These are phyloP conservation scores for Augochlorella aurata DNA, from an alignment of 2,888 invertebrate genomes.

Conservation along the genomic window DNA sequence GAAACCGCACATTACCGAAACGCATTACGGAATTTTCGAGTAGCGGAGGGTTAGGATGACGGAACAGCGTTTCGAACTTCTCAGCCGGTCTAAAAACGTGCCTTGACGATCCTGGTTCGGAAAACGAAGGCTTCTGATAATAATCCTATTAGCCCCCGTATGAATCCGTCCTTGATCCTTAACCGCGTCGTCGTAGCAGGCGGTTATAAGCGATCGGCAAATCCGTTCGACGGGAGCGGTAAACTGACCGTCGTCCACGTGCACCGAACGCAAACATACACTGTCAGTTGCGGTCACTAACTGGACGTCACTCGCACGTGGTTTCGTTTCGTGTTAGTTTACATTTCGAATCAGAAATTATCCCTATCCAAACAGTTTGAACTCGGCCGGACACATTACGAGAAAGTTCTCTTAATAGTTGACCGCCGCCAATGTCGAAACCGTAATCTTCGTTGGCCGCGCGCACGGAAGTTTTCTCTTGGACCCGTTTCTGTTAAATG, in stretches of 20 bases:
- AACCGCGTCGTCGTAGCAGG: conserved; percentile 35
- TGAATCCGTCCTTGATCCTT: conserved; percentile 54
- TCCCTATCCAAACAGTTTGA: background rate
- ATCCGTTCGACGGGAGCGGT: conserved; percentile 29
- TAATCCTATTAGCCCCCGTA: conserved; percentile 50
- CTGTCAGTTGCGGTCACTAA: conserved; percentile 5
- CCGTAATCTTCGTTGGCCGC: background rate
- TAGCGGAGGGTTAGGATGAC: background rate
- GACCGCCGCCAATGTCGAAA: background rate
- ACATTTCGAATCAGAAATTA: background rate
- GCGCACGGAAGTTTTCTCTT: background rate
- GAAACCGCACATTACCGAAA: background rate
- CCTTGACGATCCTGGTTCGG: conserved; percentile 23
- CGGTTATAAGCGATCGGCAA: conserved; percentile 46
- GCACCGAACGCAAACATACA: conserved; percentile 6
- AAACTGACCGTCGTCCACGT: conserved; percentile 8
- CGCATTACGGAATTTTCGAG: background rate
- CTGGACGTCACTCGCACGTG: background rate
- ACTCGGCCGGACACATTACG: background rate
- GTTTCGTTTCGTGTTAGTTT: background rate
- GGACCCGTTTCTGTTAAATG: background rate
- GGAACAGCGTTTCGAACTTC: background rate
- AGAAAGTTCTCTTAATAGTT: background rate
- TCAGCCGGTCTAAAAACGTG: background rate
- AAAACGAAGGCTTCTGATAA: conserved; percentile 44